Base-by-base conservation (phyloP, 2,888 invertebrate genomes). In the Dasysyrphus albostriatus region DNA sequence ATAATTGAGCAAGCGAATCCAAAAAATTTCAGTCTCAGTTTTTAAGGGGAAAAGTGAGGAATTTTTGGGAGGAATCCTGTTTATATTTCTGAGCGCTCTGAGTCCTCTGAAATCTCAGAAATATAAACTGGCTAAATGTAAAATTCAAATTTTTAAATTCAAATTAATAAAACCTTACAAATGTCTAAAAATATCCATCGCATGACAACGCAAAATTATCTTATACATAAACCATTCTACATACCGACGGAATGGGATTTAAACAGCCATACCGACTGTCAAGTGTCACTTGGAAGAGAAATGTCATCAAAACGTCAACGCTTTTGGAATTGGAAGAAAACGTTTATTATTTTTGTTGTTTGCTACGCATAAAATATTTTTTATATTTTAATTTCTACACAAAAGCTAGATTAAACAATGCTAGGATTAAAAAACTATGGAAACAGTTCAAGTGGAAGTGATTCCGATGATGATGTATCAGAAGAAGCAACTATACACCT, bases 401-500 rank as follows among this genome's bases (percentile, higher is more conserved):
- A 37, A 63, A 42, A n/a, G 2, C 2, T 8, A 14, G 5, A 16
- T 24, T 10, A 1, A 10, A 92, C 89, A 89, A 97, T 97, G 96
- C 92, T 96, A 81, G 95, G 95, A 47, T 93, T 98, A 89, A 94
- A 95, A 93, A 94, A 95, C 88, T 98, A 98, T 89, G 95, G 95
- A 3, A 70, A 47, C 10, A 96, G 95, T 90, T 95, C 95, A 90
- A 96, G 96, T 58, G 92, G 90, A 24, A 89, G 88, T 5, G 95
- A 95, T 84, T 95, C 95, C 58, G 96, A 96, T 76, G 88, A 82
- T 39, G 91, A 92, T 14, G 34, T 51, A 12, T 24, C 29, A 8
- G 94, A 94, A 44, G 94, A 95, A 39, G 92, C 93, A 81, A 91
- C 94, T 85, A 92, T 93, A 54, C 94, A 95, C 90, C 91, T 95